Base-by-base conservation (phyloP, 2,113 vertebrate species). In the Burhinus bistriatus region DNA sequence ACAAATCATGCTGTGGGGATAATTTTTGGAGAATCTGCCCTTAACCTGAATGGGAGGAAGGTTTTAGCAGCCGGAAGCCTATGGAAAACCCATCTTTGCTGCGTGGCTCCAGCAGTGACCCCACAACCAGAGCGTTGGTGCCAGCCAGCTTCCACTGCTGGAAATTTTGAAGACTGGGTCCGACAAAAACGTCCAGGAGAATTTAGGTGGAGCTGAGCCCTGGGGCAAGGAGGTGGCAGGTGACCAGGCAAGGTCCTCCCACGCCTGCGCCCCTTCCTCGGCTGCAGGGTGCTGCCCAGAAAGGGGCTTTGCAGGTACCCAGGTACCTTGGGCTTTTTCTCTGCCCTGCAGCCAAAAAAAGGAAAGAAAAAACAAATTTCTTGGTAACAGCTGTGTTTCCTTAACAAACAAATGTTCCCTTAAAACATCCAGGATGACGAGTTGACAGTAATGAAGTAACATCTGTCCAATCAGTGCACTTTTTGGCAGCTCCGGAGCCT, bases 381-480 rank as follows among this genome's bases (percentile, higher is more conserved):
- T 94, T 22, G 51, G 92, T 89, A 97, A 97, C 98, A 98, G 97
- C 98, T 98, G 98, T 83, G 96, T 93, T 97, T 98, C 97, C 97
- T 98, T 94, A 78, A 94, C 96, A 97, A 98, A 95, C 98, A 98
- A 98, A 97, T 98, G 98, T 97, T 97, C 96, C 95, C 95, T 96
- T 97, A 91, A 96, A 98, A 97, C 54, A 95, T 93, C 96, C 95
- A 96, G 84, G 97, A 97, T 95, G 97, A 97, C 4, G 91, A 97
- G 97, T 93, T 97, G 96, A 86, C 95, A 95, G 96, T 96, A 98
- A 98, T 95, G 97, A 97, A 94, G 30, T 36, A 97, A 97, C 98
- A 98, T 98, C 98, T 98, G 98, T 96, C 96, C 95, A 83, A 92
- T 89, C 96, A 83, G 89, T 93, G 92, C 94, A 97, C 96, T 97